Base-by-base conservation (phyloP, 2,797 vertebrate genomes). In the Anas georgica region DNA sequence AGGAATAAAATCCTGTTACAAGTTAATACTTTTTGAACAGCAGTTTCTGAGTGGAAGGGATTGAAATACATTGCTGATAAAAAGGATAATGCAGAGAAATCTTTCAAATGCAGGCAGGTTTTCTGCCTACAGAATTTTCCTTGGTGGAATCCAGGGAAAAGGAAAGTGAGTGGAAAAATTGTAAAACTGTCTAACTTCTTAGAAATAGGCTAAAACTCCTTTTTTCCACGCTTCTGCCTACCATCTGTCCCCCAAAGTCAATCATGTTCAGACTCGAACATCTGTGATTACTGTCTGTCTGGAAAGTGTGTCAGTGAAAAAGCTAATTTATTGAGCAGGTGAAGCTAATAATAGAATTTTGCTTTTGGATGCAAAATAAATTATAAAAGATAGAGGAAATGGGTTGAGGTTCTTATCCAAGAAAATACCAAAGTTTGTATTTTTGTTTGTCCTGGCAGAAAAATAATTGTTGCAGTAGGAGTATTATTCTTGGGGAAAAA, bases 1-100 rank as follows among this genome's bases (percentile, higher is more conserved):
- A 84, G 63, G 55, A 92, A 79, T 94, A 76, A 92, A 96, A 92
- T 72, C 60, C 35, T 88, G 41, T 68, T 91, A 70, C n/a, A 64
- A 84, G 31, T 45, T 72, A 93, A 69, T 41, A 84, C 50, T 79
- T 92, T 90, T 37, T 92, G 72, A 88, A 17, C 10, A 84, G 62
- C 23, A 48, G 22, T 93, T 94, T 95, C 78, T 1, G 1, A 69
- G 41, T 26, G 25, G 55, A 88, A 91, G 28, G 50, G 15, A 33
- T 84, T 92, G 67, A 91, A 86, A 92, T 79, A 72, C 26, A 66
- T 11, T 58, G 63, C 70, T 83, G 59, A 84, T 93, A 84, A 58
- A 86, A 82, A 86, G 20, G 63, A 50, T 91, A 79, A 92, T 48
- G 48, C 31, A 79, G 33, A 62, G 75, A 45, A 58, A 82, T 82